Evolutionary conservation across 2,888 invertebrate genomes (phyloP).

Genomic region (Cataglyphis livida): DNA sequence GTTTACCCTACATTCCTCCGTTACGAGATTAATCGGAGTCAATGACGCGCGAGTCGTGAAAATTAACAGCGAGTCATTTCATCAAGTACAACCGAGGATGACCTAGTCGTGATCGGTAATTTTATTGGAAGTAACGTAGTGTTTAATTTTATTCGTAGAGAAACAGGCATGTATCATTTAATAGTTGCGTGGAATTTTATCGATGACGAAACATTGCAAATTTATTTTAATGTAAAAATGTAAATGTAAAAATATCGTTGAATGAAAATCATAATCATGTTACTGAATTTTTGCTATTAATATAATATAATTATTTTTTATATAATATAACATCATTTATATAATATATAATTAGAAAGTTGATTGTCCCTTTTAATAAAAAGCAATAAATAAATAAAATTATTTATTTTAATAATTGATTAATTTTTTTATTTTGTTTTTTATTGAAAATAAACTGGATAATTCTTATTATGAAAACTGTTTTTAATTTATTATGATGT

Average conservation of each 20-base stretch:
- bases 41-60: slow-evolving; percentile 55
- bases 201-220: not conserved
- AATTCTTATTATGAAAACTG: too few species aligned
- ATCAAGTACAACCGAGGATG: slow-evolving; percentile 19
- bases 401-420: too few species aligned
- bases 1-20: slow-evolving; percentile 55
- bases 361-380: too few species aligned
- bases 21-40: slow-evolving; percentile 68
- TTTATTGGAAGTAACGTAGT: slow-evolving; percentile 12
- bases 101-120: not conserved
- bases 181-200: not conserved
- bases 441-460: too few species aligned
- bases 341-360: too few species aligned
- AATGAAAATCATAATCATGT: not conserved
- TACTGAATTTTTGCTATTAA: not conserved
- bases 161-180: not conserved
- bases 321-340: too few species aligned
- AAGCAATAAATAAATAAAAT: too few species aligned
- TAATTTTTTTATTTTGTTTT: too few species aligned
- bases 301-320: too few species aligned
- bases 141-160: not conserved
- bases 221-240: not conserved
- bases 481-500: too few species aligned
- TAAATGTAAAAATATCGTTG: not conserved
- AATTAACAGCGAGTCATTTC: slow-evolving; percentile 10